These are phyloP conservation scores for Drosophila tsacasi DNA, from an alignment of 1,140 invertebrate species.

Conservation along the genomic window DNA sequence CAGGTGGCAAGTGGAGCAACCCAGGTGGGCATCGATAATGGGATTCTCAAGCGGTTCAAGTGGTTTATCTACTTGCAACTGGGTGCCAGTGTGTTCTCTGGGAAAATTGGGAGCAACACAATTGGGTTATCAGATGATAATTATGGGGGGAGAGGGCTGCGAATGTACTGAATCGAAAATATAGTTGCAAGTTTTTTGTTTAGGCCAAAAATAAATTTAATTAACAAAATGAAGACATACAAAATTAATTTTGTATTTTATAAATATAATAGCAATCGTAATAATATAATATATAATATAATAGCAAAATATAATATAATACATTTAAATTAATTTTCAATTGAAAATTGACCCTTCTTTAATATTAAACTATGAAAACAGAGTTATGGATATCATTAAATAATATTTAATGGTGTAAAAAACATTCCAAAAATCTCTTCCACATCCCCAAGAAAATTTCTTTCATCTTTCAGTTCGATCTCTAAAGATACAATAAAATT, in stretches of 20 bases:
- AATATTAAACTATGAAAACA: too few species aligned
- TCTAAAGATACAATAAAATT: constrained; percentile 4
- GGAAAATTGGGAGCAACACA: constrained; percentile 34
- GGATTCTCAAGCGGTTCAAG: constrained; percentile 45
- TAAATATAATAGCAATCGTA: too few species aligned
- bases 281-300: too few species aligned
- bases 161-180: background rate
- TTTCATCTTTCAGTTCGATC: background rate
- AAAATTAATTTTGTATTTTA: background rate
- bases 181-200: background rate
- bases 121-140: constrained; percentile 26
- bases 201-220: background rate
- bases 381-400: background rate
- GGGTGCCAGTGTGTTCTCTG: constrained; percentile 15
- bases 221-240: background rate
- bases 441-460: too few species aligned
- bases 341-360: too few species aligned
- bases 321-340: too few species aligned
- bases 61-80: constrained; percentile 37
- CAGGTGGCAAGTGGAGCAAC: constrained; percentile 50
- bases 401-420: background rate
- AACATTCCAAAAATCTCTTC: background rate
- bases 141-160: background rate
- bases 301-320: too few species aligned
- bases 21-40: constrained; percentile 55